Evolutionary conservation across 2,888 invertebrate species (phyloP).

Genomic region (Colostygia pectinataria): DNA sequence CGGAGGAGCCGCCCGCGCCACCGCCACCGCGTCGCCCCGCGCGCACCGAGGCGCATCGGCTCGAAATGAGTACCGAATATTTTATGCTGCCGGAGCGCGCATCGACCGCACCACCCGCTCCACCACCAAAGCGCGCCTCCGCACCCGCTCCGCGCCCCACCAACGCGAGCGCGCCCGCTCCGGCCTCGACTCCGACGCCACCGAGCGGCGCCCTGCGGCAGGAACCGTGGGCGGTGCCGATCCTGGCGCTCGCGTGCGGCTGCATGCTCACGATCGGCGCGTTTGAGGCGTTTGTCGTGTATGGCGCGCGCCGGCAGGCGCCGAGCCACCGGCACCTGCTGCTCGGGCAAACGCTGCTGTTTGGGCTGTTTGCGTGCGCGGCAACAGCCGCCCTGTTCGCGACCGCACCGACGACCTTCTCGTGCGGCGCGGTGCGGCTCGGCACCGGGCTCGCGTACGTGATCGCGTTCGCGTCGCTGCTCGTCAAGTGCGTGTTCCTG

Average conservation of each 20-base stretch:
- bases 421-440: constrained; percentile 92
- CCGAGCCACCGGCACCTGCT: constrained; percentile 93
- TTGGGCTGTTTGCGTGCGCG: constrained; percentile 92
- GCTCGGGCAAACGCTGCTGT: constrained; percentile 92
- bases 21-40: constrained; percentile 59
- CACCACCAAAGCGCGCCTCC: constrained; percentile 53
- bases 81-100: constrained; percentile 87
- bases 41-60: constrained; percentile 78
- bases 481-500: constrained; percentile 97
- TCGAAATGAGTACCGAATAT: constrained; percentile 93
- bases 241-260: constrained; percentile 91
- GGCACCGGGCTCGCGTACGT: constrained; percentile 92
- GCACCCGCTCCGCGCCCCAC: constrained; percentile 47
- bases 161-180: constrained; percentile 46
- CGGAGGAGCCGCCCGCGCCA: constrained; percentile 46
- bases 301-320: constrained; percentile 89
- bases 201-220: constrained; percentile 80
- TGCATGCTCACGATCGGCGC: constrained; percentile 93
- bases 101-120: constrained; percentile 55
- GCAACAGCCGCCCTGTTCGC: constrained; percentile 90
- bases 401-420: constrained; percentile 89
- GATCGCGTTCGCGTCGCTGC: constrained; percentile 93
- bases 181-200: constrained; percentile 43
- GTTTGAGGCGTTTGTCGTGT: constrained; percentile 95
- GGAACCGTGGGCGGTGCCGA: constrained; percentile 95